Percentiles rank a stretch among this genome's conserved stretches.
Conservation (phyloP, 2,113 vertebrate species). For the Puffinus mauretanicus region DNA sequence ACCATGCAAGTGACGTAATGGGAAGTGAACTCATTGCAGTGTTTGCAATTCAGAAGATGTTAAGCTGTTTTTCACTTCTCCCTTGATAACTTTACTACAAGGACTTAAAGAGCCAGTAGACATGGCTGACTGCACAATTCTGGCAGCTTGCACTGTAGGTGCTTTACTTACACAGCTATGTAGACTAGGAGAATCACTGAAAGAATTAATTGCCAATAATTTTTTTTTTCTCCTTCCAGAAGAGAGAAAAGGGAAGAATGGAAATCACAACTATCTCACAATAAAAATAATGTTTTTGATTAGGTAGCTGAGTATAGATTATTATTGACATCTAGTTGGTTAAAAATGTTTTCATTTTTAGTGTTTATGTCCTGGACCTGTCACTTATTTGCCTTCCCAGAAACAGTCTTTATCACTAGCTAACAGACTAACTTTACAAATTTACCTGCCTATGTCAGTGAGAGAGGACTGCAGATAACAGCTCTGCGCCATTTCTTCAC, state of each 20-base stretch:
- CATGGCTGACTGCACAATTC: neutral
- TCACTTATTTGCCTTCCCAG: slow-evolving; percentile 39
- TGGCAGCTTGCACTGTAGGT: neutral
- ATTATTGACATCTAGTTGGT: neutral
- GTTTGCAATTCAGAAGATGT: neutral
- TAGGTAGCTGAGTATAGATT: neutral
- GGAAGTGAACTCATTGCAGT: neutral
- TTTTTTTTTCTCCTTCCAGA: neutral
- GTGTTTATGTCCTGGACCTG: neutral
- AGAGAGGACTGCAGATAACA: slow-evolving; percentile 45
- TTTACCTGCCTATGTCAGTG: neutral
- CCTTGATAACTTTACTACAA: neutral
- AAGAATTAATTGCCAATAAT: neutral
- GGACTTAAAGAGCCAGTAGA: neutral
- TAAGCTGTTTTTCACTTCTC: neutral
- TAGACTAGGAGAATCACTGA: neutral
- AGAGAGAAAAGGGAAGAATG: neutral
- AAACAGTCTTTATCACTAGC: slow-evolving; percentile 49
- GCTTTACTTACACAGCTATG: neutral
- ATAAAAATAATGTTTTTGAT: neutral
- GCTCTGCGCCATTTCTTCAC: slow-evolving; percentile 1
- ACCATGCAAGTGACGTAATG: neutral
- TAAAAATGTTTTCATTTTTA: neutral
- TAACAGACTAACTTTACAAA: slow-evolving; percentile 51
- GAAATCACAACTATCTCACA: neutral